Base-by-base conservation (phyloP, 2,113 vertebrate species). In the Numida meleagris region DNA sequence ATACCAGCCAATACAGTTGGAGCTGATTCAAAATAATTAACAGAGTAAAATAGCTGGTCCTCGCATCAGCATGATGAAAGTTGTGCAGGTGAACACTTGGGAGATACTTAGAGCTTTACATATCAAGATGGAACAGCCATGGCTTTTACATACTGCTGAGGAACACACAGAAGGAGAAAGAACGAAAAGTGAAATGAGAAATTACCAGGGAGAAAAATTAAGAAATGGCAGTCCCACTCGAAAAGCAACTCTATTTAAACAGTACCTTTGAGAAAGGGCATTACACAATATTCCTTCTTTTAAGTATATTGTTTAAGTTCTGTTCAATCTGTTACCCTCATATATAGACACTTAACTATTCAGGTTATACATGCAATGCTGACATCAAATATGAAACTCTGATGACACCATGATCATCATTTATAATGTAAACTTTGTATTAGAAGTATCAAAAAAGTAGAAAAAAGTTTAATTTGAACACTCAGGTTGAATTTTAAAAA, bases 1-100 rank as follows among this genome's bases (percentile, higher is more conserved):
- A 27, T 7, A 31, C 1, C 34, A 59, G 8, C 40, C 15, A 17
- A 24, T 0, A 0, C 23, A 50, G 27, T 0, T 58, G 36, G 81
- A 50, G n/a, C 5, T 13, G 34, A 80, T 8, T 9, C 27, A 29
- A 63, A 78, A 59, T 43, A n/a, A 84, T 81, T 53, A 31, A 13
- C 33, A 18, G 4, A 17, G 17, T 21, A 65, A 90, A 82, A 80
- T 1, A 82, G 34, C 27, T 14, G 12, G 4, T 33, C 42, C 65
- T 0, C 4, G 24, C 10, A 23, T 57, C 67, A 61, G 58, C 31
- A 70, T 46, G 63, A 62, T 19, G n/a, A 53, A 58, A 53, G n/a
- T 4, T 6, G 12, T 5, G 14, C 36, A 67, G 46, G 31, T 5
- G 25, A 82, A 38, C 34, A 24, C 7, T 17, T 51, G 27, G 31